These are phyloP conservation scores for Clarias magur DNA, from an alignment of 2,113 vertebrate species.

Conservation along the genomic window DNA sequence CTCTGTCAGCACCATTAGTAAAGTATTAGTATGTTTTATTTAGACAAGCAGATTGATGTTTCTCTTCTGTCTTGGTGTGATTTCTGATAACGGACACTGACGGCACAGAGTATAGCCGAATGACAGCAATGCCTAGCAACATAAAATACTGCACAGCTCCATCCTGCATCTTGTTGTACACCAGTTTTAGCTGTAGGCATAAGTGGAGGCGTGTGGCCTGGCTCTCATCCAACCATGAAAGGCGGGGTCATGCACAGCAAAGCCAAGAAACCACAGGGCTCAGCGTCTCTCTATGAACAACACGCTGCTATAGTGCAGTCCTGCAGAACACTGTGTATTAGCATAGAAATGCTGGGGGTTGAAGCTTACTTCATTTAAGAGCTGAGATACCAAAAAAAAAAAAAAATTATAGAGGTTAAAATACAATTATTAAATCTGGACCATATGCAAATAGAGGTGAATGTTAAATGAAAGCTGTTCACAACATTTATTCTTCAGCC, in stretches of 20 bases:
- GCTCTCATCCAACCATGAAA: constrained; percentile 18
- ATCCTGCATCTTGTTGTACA: background rate
- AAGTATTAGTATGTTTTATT: background rate
- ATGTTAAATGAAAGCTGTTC: background rate
- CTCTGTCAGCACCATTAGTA: background rate
- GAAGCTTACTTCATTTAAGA: background rate
- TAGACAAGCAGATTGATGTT: background rate
- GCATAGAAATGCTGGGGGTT: background rate
- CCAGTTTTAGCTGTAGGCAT: constrained; percentile 4
- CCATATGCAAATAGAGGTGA: background rate
- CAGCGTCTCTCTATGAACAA: constrained; percentile 12
- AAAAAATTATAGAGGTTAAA: background rate
- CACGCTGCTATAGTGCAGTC: background rate
- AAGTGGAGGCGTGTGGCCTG: constrained; percentile 1
- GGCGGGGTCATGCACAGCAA: background rate
- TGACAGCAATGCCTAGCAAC: constrained; percentile 34
- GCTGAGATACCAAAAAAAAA: background rate
- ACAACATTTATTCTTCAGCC: background rate
- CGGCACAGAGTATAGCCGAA: background rate
- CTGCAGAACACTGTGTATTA: background rate
- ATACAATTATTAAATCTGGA: background rate
- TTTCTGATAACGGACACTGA: background rate
- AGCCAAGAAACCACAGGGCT: constrained; percentile 23
- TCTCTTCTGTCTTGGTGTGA: background rate
- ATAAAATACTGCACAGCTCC: constrained; percentile 9